phyloP scores from a whole-genome alignment of 2,113 vertebrate genomes.

The Brevimyrus niger region DNA sequence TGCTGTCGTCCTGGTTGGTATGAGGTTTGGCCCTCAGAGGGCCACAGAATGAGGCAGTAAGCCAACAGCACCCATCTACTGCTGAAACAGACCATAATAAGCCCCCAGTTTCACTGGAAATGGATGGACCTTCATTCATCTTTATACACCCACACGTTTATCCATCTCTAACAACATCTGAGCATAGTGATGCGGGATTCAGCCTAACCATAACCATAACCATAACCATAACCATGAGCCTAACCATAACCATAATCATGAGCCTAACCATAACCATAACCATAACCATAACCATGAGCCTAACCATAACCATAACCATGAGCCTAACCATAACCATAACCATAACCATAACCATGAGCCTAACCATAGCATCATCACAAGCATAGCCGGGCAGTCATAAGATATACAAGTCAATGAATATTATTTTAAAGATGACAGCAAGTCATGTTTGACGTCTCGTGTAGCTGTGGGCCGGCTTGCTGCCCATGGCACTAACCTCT shows the following conservation, averaged over 20 bases:
- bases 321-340: neutral
- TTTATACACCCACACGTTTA: neutral
- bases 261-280: neutral
- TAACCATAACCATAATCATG: neutral
- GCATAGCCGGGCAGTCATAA: neutral
- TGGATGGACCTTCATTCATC: neutral
- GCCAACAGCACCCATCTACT: neutral
- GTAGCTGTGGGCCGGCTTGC: neutral
- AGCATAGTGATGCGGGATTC: neutral
- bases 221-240: neutral
- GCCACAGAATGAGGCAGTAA: neutral
- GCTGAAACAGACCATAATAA: neutral
- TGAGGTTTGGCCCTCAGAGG: neutral
- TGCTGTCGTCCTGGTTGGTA: no score
- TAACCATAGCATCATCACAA: neutral
- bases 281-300: neutral
- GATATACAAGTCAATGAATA: neutral
- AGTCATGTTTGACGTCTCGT: neutral
- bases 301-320: no score
- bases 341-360: neutral
- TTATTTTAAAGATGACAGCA: neutral
- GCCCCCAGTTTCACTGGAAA: neutral
- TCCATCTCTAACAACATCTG: neutral
- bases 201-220: neutral
- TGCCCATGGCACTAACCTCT: neutral